Evolutionary conservation across 2,797 vertebrate genomes (phyloP), one percentile per base, ranked within the genome.

Genomic region (Microtus obscurus): DNA sequence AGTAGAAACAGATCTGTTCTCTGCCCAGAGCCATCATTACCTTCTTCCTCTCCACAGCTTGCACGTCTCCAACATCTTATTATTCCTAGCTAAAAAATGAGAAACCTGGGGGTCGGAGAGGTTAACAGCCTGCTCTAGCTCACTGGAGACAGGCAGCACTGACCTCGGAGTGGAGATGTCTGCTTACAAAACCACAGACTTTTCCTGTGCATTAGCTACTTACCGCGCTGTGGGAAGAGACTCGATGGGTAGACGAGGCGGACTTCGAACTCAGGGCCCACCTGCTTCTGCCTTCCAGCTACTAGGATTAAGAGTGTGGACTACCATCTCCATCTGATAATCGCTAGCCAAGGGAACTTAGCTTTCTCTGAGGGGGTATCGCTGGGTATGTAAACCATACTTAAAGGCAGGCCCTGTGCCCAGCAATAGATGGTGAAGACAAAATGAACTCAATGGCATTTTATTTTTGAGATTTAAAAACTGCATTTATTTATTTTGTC

Each of bases 41-140:
- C 11, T 17, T 21, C 8, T 87, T 73, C 16, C 0, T 21, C 67
- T 67, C 79, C 6, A 11, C 5, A 10, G 1, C 14, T 29, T 40
- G 71, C 27, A 34, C 34, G 17, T 61, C 76, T 93, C 86, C 27
- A 71, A 59, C 25, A 29, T 59, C 6, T 29, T 43, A n/a, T 37
- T 63, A 80, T 63, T 94, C 31, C 87, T 83, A 51, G 21, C 67
- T 82, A 59, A 61, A 27, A 85, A 94, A 81, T 80, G 45, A 87
- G n/a, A 80, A 61, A 45, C 51, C 56, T 11, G 53, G 85, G 87
- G 37, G n/a, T 93, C 79, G 83, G 74, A 27, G 87, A 83, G 63
- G 43, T 65, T 56, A 19, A 45, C 45, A 16, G 77, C 25, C 51
- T 83, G 80, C 48, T 17, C 63, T 2, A 65, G 77, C 81, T 81